A percentile compares a stretch with the other conserved stretches of the same genome.
Conservation (phyloP, 2,888 invertebrate genomes). For the Leistus spinibarbis region DNA sequence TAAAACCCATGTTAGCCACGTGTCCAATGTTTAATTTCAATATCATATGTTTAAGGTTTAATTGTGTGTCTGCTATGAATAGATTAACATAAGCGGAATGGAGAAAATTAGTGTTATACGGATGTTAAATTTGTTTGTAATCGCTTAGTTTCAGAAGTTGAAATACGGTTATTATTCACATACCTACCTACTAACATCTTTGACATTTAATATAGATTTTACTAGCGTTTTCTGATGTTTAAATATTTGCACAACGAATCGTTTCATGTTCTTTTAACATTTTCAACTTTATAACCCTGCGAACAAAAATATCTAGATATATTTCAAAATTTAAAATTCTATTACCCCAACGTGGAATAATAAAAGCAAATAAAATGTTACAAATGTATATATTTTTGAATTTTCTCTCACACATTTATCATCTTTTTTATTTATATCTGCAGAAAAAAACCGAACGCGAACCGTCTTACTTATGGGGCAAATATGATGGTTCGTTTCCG, state of each 20-base stretch:
- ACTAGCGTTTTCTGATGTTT: neutral
- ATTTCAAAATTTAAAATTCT: neutral
- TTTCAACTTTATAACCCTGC: neutral
- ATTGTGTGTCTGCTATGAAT: neutral
- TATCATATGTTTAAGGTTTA: neutral
- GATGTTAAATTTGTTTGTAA: neutral
- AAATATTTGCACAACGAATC: neutral
- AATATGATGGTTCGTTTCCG: conserved; percentile 60
- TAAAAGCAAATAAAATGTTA: neutral
- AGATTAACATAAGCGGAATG: neutral
- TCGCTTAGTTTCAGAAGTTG: neutral
- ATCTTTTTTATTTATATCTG: conserved; percentile 40
- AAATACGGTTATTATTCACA: neutral
- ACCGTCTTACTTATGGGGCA: conserved; percentile 61
- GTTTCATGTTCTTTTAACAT: neutral
- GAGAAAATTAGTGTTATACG: neutral
- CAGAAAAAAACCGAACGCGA: conserved; percentile 67
- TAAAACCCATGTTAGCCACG: neutral
- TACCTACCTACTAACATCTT: neutral
- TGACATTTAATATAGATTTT: neutral
- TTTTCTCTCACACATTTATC: neutral
- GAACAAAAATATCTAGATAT: neutral
- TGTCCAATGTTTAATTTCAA: neutral
- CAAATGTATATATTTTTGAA: neutral
- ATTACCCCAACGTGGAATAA: neutral